phyloP scores from a whole-genome alignment of 1,140 invertebrate genomes.

The Orchesella cincta region DNA sequence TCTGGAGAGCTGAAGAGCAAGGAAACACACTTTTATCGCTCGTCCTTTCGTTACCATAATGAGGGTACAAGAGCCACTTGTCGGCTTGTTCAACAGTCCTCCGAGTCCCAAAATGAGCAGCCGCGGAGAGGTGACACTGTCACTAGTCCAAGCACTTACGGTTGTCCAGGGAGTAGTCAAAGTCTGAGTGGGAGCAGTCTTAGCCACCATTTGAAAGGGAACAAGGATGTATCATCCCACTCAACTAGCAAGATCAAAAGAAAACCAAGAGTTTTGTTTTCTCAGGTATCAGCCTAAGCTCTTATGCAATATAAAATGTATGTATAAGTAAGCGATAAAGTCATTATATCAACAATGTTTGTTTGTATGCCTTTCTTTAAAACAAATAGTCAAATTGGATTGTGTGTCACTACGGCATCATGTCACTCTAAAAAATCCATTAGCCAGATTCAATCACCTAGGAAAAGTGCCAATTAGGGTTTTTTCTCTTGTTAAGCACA shows the following conservation, averaged over 20 bases:
- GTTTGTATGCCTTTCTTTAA: background rate
- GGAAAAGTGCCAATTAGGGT: slow-evolving; percentile 17
- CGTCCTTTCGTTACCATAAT: background rate
- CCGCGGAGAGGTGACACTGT: background rate
- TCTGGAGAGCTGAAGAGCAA: background rate
- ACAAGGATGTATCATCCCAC: background rate
- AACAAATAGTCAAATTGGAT: background rate
- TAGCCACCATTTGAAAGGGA: background rate
- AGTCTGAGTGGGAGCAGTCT: slow-evolving; percentile 1
- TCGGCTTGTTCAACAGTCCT: slow-evolving; percentile 13
- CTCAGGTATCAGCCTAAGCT: slow-evolving; percentile 72
- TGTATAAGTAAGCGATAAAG: too few species aligned
- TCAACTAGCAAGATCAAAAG: slow-evolving; percentile 65
- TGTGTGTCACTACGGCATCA: background rate
- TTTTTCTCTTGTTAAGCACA: too few species aligned
- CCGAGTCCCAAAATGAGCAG: slow-evolving; percentile 8
- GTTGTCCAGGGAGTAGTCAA: slow-evolving; percentile 22
- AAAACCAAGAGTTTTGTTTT: slow-evolving; percentile 92
- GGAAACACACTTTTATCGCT: background rate
- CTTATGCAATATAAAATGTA: too few species aligned
- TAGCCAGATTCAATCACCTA: background rate
- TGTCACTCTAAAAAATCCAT: background rate
- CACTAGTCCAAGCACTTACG: background rate
- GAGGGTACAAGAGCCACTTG: background rate
- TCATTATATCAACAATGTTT: too few species aligned